Evolutionary conservation across 2,113 vertebrate genomes (phyloP).

Genomic region (Ceratotherium simum): DNA sequence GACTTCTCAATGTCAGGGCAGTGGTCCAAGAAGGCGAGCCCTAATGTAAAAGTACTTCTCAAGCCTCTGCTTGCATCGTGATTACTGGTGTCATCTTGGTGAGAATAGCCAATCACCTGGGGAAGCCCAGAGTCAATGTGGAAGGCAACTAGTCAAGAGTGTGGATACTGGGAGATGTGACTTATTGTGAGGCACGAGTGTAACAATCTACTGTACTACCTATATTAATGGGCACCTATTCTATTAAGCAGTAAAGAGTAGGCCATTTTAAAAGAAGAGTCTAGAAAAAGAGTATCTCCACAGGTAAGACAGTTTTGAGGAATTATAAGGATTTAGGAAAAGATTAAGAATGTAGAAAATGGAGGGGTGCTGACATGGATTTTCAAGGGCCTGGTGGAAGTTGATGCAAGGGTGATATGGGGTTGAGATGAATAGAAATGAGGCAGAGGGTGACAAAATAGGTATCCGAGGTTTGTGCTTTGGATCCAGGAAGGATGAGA

Average conservation of each 20-base stretch:
- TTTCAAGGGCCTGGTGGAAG: neutral
- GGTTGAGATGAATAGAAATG: neutral
- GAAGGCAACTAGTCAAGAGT: neutral
- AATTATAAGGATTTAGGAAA: neutral
- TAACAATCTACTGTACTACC: neutral
- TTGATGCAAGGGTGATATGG: too few species aligned
- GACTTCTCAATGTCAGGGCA: neutral
- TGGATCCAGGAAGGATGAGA: neutral
- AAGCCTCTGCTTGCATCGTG: neutral
- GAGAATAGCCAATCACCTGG: neutral
- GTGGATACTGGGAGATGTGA: too few species aligned
- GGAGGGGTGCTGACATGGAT: neutral
- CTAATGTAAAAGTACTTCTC: neutral
- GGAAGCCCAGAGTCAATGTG: neutral
- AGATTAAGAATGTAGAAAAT: neutral
- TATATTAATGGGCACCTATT: neutral
- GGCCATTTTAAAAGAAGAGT: neutral
- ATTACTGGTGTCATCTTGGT: neutral
- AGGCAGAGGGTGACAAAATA: neutral
- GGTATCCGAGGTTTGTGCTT: neutral
- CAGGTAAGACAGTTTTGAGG: neutral
- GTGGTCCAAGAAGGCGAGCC: neutral
- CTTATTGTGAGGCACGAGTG: accelerated
- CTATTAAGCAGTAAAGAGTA: neutral
- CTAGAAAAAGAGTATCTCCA: neutral